Evolutionary conservation across 2,888 invertebrate genomes (phyloP), one percentile per base, ranked within the genome.

Genomic region (Andrena haemorrhoa): DNA sequence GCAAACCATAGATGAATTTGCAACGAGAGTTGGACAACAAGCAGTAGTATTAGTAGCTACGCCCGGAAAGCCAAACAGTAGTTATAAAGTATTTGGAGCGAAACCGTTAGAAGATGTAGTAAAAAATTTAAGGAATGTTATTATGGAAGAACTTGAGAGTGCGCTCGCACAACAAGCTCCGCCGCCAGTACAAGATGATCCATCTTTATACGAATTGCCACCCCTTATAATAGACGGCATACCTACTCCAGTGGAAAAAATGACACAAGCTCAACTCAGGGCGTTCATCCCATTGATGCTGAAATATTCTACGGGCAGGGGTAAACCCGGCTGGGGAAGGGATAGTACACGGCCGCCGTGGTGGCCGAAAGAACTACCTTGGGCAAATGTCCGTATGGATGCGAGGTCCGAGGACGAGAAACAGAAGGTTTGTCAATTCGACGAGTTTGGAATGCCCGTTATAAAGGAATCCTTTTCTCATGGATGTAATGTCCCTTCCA

Each of bases 331-430:
- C 56, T 99, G 99, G 99, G 99, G 99, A 3, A 96, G 98, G 90
- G 98, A 98, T 93, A 98, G 98, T 23, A 99, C 98, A 77, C 95
- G 98, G 87, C 99, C 99, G 71, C 97, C 98, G 7, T 99, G 99
- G 99, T 99, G 99, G 99, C 99, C 99, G 29, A 97, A 97, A 94
- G 99, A 99, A 94, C 95, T 99, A 90, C 99, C 99, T 6, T 99
- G 99, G 99, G 99, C 99, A 80, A 99, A 99, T 95, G 99, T 99
- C 16, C 95, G 99, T 88, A 98, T 98, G 97, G 99, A 99, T 94
- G 99, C 98, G 2, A 95, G 99, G 86, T 96, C 98, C 26, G 99
- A 99, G 94, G 98, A 99, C 92, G 98, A 99, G 93, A 99, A 99
- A 93, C 98, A 98, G 94, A 98, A 98, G 96, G 98, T 98, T 81